phyloP scores from a whole-genome alignment of 2,113 vertebrate genomes.

The Scartelaos histophorus region DNA sequence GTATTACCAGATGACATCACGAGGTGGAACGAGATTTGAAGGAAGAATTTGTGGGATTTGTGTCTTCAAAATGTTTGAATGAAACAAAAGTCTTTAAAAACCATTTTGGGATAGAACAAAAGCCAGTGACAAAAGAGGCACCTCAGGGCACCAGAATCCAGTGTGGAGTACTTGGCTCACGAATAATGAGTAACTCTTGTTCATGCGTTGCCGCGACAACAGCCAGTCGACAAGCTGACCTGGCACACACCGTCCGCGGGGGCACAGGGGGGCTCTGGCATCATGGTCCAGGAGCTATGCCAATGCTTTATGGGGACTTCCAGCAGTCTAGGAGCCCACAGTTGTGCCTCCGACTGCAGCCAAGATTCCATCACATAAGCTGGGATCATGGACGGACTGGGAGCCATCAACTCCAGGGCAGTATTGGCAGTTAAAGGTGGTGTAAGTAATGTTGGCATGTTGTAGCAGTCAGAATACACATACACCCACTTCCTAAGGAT shows the following conservation, averaged over 20 bases:
- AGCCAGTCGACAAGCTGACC: slow-evolving; percentile 36
- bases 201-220: slow-evolving; percentile 31
- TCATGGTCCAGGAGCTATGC: slow-evolving; percentile 1
- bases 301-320: slow-evolving; percentile 14
- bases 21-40: too few relatives aligned
- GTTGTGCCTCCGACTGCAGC: neutral
- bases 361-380: slow-evolving; percentile 15
- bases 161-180: neutral
- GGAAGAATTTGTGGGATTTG: too few relatives aligned
- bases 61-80: too few relatives aligned
- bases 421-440: neutral
- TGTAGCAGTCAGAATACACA: neutral
- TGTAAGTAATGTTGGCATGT: slow-evolving; percentile 1
- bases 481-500: neutral
- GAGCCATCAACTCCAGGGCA: slow-evolving; percentile 7
- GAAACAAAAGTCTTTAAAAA: slow-evolving; percentile 4
- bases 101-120: slow-evolving; percentile 41
- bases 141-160: slow-evolving; percentile 26
- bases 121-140: slow-evolving; percentile 29
- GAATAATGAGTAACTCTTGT: slow-evolving; percentile 29
- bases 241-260: slow-evolving; percentile 26
- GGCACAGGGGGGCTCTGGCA: slow-evolving; percentile 8
- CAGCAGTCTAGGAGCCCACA: neutral
- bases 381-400: slow-evolving; percentile 3
- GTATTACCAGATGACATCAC: too few relatives aligned